Base-by-base conservation (phyloP, 2,113 vertebrate genomes). In the Catharus minimus region DNA sequence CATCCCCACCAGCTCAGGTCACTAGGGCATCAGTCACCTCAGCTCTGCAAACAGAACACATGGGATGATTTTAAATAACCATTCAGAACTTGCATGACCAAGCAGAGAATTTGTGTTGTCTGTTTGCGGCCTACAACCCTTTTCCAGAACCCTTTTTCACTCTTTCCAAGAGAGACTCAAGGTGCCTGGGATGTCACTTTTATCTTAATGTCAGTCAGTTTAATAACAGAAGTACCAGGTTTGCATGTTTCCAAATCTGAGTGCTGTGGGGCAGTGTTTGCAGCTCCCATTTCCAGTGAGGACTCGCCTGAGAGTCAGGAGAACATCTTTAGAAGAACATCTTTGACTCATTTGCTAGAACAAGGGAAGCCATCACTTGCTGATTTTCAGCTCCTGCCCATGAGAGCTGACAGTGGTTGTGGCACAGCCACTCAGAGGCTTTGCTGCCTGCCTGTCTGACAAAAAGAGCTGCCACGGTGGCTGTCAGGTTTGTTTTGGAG, bases 401-500 rank as follows among this genome's bases (percentile, higher is more conserved):
- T 84, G 50, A n/a, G 80, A 83, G 79, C 50, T 88, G 95, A 55
- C 84, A 91, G 88, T 66, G 68, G 55, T 62, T 77, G 84, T 77
- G 43, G 78, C 89, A 36, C 67, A 94, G 72, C 71, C 91, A 76
- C 61, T 0, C 43, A 79, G 89, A 76, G 86, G 66, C 56, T 93
- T 82, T 88, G 28, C 92, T 90, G 82, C 73, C 58, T 93, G 65
- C 74, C 82, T 81, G 61, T 44, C 36, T 95, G 88, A 86, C 92
- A 85, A 68, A 84, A 10, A 90, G 90, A 89, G 92, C 74, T 90
- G 87, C 66, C 90, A 88, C 14, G 2, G 10, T 68, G 88, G 76
- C 94, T 96, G 92, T 82, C 94, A 91, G 76, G 56, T 85, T 84
- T 88, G 76, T 57, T 95, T 91, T 82, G 47, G 71, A 46, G 75